Base-by-base conservation (phyloP, 2,113 vertebrate genomes). In the Dermatemys mawii region DNA sequence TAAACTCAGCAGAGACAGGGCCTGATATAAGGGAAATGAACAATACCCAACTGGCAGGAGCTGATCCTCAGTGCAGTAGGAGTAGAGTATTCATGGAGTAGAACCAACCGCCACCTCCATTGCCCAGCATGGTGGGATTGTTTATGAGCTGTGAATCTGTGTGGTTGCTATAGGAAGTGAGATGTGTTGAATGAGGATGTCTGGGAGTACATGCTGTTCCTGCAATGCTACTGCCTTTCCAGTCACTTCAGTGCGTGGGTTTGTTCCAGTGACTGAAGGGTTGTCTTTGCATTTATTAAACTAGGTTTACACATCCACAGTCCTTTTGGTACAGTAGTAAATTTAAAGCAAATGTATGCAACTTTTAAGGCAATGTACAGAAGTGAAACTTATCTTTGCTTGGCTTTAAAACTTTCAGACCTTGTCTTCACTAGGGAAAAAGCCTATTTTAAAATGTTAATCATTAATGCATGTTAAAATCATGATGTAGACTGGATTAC, bases 231-330 rank as follows among this genome's bases (percentile, higher is more conserved):
- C n/a, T 79, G 67, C 80, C 84, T 90, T 90, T 55, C 78, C 81
- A 10, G 46, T 2, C n/a, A 4, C 32, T 94, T 44, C 44, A 22
- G 26, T 4, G 8, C 5, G 14, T 1, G 24, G 8, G 29, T 35
- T 46, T 54, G 10, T 63, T 85, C 53, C 50, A 27, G 73, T 35
- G 79, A 4, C 51, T 1, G 29, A 41, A n/a, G 2, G 41, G 24
- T 29, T 14, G 22, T 26, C 1, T 3, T 2, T 35, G 48, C 48
- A 0, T n/a, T 46, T 51, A 7, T 0, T 80, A 83, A 27, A 0
- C 50, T 26, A 2, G 11, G 2, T 11, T 27, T 1, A 2, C 82
- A 19, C 22, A 27, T 22, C 63, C 53, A 3, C 46, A 4, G 48
- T 50, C 75, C n/a, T 60, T 41, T 73, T 8, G 5, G 76, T 1